Evolutionary conservation across 2,888 invertebrate genomes (phyloP), one percentile per base, ranked within the genome.

Genomic region (Tinea trinotella): DNA sequence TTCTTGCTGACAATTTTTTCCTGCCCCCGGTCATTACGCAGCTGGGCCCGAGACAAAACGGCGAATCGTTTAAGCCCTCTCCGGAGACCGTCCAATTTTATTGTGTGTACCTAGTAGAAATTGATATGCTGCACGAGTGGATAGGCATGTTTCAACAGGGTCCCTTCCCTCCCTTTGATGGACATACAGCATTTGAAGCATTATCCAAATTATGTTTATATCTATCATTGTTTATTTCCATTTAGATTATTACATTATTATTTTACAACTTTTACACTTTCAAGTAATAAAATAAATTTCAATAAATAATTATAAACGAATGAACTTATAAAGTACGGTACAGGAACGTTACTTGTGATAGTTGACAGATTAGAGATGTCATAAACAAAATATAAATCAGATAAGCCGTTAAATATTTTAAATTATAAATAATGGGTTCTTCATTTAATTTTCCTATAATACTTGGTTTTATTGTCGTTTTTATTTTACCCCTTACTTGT

Each of bases 1-100:
- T 85, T 85, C 84, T 84, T 85, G 84, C 84, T 84, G 84, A 84
- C 84, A 84, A 85, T 84, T 85, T 85, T 85, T 85, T 83, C 80
- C 80, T 78, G 76, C 78, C 77, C 55, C 71, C 76, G 83, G 85
- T 83, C 84, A 84, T 84, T 84, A 84, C 84, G 75, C 84, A 84
- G 84, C 84, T 84, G 84, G 84, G 84, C 74, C 80, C 80, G 78
- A 83, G 84, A 84, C 84, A 84, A 84, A 85, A 85, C 83, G 85
- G 82, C 82, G 84, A 84, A 85, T 80, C 85, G 85, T 83, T 85
- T 85, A 85, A 84, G 84, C 82, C 81, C 81, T 82, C 84, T 82
- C 79, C 78, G 74, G 81, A 82, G 84, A 78, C 80, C 82, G 81
- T 83, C 77, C 82, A 76, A 82, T 84, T 85, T 85, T 85, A 84